Evolutionary conservation across 2,797 vertebrate species (phyloP).

Genomic region (Sebastolobus alascanus): DNA sequence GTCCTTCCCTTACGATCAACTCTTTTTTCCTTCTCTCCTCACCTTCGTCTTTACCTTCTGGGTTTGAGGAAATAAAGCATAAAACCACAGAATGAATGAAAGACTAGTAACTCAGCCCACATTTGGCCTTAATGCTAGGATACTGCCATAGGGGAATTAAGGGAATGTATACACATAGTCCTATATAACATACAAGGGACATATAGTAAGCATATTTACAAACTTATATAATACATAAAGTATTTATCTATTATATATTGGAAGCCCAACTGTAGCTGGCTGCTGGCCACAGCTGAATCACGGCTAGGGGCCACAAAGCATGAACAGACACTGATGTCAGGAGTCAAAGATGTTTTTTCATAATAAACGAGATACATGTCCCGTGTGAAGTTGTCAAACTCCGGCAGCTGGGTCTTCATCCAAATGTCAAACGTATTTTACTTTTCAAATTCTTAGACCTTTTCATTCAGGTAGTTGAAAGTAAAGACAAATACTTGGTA

Average conservation of each 20-base stretch:
- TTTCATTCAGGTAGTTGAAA: background rate
- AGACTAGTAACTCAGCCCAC: slow-evolving; percentile 35
- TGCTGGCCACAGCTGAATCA: slow-evolving; percentile 38
- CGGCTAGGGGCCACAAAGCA: background rate
- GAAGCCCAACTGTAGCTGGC: slow-evolving; percentile 51
- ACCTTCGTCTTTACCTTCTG: background rate
- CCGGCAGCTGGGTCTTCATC: slow-evolving; percentile 29
- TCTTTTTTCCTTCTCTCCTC: background rate
- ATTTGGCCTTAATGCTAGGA: slow-evolving; percentile 82
- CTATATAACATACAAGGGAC: slow-evolving; percentile 52
- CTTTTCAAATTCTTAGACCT: background rate
- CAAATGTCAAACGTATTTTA: background rate
- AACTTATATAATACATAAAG: slow-evolving; percentile 39
- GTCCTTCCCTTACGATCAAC: background rate
- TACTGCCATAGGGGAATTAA: slow-evolving; percentile 76
- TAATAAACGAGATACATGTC: background rate
- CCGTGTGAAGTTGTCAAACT: background rate
- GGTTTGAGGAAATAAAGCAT: slow-evolving; percentile 21
- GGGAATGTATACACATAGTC: slow-evolving; percentile 49
- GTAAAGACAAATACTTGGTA: background rate
- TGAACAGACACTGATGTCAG: slow-evolving; percentile 21
- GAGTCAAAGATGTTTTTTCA: slow-evolving; percentile 19
- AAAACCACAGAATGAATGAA: slow-evolving; percentile 18
- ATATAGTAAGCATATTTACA: slow-evolving; percentile 63
- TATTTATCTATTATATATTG: slow-evolving; percentile 69